A percentile compares a stretch with the other conserved stretches of the same genome.
Evolutionary conservation across 92 coral and sea anemone genomes (phyloP).

Genomic region (Epizoanthus rinbou): DNA sequence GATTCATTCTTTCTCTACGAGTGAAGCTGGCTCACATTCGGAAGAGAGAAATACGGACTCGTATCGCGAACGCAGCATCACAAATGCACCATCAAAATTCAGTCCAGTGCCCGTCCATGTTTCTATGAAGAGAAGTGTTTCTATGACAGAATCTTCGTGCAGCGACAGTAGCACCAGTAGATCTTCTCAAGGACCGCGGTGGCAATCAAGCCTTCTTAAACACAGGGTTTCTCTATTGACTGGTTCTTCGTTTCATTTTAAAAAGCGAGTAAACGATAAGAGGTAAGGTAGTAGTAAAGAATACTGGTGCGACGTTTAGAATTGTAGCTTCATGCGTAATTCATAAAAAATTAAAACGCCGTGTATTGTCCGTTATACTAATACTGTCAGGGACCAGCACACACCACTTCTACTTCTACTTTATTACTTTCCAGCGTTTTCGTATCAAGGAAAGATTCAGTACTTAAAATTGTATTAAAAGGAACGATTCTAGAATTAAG

Average conservation of each 20-base stretch:
- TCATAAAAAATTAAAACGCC: slow-evolving; percentile 13
- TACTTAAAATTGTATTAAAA: too few species aligned
- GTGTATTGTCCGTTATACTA: not conserved
- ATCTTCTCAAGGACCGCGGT: slow-evolving; percentile 39
- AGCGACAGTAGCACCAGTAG: slow-evolving; percentile 38
- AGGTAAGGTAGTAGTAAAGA: slow-evolving; percentile 53
- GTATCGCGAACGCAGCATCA: slow-evolving; percentile 11
- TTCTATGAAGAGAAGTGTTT: slow-evolving; percentile 60
- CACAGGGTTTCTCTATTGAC: slow-evolving; percentile 58
- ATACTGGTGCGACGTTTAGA: not conserved
- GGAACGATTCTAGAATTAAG: too few species aligned
- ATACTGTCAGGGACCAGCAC: too few species aligned
- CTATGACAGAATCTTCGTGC: slow-evolving; percentile 66
- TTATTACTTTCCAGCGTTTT: too few species aligned
- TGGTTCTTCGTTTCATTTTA: slow-evolving; percentile 66
- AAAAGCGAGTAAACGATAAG: slow-evolving; percentile 75
- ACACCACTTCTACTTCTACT: too few species aligned
- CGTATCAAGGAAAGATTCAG: too few species aligned
- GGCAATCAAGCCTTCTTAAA: slow-evolving; percentile 38
- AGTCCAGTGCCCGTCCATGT: slow-evolving; percentile 22
- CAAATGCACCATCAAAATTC: not conserved
- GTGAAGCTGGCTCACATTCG: slow-evolving; percentile 55
- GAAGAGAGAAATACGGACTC: slow-evolving; percentile 10
- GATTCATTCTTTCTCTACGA: slow-evolving; percentile 81
- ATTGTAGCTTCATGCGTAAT: not conserved